Base-by-base conservation (phyloP, 2,888 invertebrate genomes). In the Mesopsocus fuscifrons region DNA sequence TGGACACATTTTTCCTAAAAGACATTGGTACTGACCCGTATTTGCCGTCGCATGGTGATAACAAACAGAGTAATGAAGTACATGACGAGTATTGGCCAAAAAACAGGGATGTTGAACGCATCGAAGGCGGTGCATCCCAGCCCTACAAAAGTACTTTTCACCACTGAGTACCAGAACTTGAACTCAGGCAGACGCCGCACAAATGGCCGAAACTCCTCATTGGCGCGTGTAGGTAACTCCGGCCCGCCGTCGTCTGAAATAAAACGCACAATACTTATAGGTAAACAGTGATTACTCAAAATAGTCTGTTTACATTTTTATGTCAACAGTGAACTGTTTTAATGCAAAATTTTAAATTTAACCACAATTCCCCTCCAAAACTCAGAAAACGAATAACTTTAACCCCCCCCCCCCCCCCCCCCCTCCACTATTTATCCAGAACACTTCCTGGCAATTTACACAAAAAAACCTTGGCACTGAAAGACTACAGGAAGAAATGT, bases 1-100 rank as follows among this genome's bases (percentile, higher is more conserved):
- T n/a, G n/a, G n/a, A n/a, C n/a, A n/a, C n/a, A n/a, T n/a, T n/a
- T n/a, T n/a, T n/a, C n/a, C n/a, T n/a, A n/a, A n/a, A n/a, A n/a
- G n/a, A n/a, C n/a, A n/a, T n/a, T n/a, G n/a, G n/a, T n/a, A 49
- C 65, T 71, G 64, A 94, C 94, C 80, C 84, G 95, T 57, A 99
- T 98, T 71, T 99, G 98, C 57, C 95, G 77, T 67, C 97, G 98
- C 97, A 99, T 97, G 45, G 98, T 99, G 59, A 99, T 87, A 65
- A 89, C 85, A 66, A 97, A 89, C 52, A 99, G 68, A 45, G 95
- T 91, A 59, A 98, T 85, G 67, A 99, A 99, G 68, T 99, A 99
- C 85, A 99, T 89, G 56, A 99, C 94, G 61, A 99, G 73, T 57
- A 99, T 98, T 47, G 98, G 98, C 98, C 98, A 99, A 67, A 99